Percentiles rank a stretch among this genome's conserved stretches.
Evolutionary conservation across 30 jellyfish, hydroid and myxozoan genomes (phyloP).

Genomic region (Phacellophora camtschatica): DNA sequence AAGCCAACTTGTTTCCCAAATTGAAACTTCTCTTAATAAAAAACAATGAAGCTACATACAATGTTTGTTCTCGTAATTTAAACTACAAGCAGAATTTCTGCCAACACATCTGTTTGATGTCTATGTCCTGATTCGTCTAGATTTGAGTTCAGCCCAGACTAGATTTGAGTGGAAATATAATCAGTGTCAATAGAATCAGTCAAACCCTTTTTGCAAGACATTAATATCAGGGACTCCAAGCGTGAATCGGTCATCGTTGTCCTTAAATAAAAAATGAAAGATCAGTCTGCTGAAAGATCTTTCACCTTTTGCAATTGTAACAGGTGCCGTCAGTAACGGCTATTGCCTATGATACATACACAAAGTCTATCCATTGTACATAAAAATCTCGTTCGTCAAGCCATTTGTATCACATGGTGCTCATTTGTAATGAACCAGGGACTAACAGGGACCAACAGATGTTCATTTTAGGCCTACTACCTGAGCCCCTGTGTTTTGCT

Average conservation of each 20-base stretch:
- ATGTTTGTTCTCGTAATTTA: neutral
- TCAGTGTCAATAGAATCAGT: slow-evolving; percentile 15
- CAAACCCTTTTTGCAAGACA: slow-evolving; percentile 9
- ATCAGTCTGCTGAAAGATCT: neutral
- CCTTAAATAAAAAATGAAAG: too few relatives aligned
- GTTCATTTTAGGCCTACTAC: neutral
- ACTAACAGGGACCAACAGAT: neutral
- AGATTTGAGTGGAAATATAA: neutral
- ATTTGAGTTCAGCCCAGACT: slow-evolving; percentile 8
- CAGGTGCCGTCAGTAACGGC: neutral
- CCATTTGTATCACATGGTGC: neutral
- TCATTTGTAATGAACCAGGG: neutral
- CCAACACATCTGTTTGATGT: neutral
- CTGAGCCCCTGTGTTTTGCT: neutral
- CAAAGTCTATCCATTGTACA: neutral
- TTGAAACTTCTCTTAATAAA: neutral
- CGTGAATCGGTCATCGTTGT: slow-evolving; percentile 19
- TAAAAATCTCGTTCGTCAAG: neutral
- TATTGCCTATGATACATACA: neutral
- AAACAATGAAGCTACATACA: neutral
- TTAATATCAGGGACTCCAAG: slow-evolving; percentile 9
- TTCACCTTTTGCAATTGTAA: neutral
- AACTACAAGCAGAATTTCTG: neutral
- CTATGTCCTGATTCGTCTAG: slow-evolving; percentile 7
- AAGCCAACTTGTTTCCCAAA: neutral